phyloP scores from a whole-genome alignment of 2,888 invertebrate genomes.

The Cephus pulcher region DNA sequence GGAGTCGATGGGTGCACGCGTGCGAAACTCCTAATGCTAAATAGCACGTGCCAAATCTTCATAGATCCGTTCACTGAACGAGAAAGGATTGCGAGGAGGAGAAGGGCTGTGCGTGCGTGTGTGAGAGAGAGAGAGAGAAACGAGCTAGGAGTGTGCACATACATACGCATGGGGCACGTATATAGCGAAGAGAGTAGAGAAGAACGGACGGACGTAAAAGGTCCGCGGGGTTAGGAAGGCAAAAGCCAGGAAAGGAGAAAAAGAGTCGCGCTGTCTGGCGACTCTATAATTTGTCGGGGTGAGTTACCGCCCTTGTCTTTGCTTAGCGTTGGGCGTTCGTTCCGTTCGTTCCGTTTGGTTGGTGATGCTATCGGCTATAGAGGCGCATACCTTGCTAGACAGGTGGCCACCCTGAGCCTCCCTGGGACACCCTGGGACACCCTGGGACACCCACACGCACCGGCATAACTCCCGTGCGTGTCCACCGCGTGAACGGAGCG shows the following conservation, averaged over 20 bases:
- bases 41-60: no score
- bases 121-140: slow-evolving; percentile 14
- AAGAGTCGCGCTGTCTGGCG: slow-evolving; percentile 55
- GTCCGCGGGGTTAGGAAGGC: neutral
- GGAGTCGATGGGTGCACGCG: no score
- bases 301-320: slow-evolving; percentile 64
- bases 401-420: slow-evolving; percentile 64
- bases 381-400: slow-evolving; percentile 61
- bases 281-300: slow-evolving; percentile 65
- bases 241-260: slow-evolving; percentile 25
- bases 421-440: slow-evolving; percentile 53
- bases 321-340: slow-evolving; percentile 61
- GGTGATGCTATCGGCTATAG: slow-evolving; percentile 57
- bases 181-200: slow-evolving; percentile 23
- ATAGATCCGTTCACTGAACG: no score
- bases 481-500: slow-evolving; percentile 8
- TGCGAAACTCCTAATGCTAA: no score
- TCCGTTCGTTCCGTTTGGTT: slow-evolving; percentile 50
- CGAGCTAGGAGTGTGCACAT: no score
- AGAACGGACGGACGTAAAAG: neutral
- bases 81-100: neutral
- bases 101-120: neutral
- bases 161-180: neutral
- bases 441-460: slow-evolving; percentile 25
- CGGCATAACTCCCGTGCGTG: slow-evolving; percentile 16